Percentiles rank a stretch among this genome's conserved stretches.
phyloP scores from a whole-genome alignment of 1,140 invertebrate species.

The Hypothenemus hampei region DNA sequence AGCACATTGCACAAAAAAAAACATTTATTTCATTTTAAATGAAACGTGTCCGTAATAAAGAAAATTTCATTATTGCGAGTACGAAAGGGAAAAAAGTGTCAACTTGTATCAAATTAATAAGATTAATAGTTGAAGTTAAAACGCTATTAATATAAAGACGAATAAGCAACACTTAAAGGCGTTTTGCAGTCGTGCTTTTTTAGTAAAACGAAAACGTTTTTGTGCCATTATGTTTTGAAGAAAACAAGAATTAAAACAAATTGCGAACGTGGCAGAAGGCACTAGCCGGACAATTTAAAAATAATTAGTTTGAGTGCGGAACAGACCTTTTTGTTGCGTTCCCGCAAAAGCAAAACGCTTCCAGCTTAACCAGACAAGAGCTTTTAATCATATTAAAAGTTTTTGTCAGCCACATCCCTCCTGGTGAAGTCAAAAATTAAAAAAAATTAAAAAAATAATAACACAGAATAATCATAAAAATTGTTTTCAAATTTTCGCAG shows the following conservation, averaged over 20 bases:
- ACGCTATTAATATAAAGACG: conserved; percentile 20
- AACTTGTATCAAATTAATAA: conserved; percentile 9
- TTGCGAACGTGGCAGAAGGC: conserved; percentile 23
- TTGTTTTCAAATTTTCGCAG: no score
- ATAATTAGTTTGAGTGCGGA: conserved; percentile 25
- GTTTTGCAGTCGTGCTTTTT: conserved; percentile 1
- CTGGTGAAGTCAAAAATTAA: no score
- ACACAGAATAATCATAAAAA: no score
- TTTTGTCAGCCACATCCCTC: no score
- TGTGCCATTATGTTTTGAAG: conserved; percentile 16
- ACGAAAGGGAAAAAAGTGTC: no score
- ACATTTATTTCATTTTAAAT: no score
- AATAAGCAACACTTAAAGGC: conserved; percentile 10
- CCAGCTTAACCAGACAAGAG: conserved; percentile 12
- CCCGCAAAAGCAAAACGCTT: conserved; percentile 10
- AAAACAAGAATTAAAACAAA: conserved; percentile 25
- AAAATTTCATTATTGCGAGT: no score
- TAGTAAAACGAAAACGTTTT: conserved; percentile 9
- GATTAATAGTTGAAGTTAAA: conserved; percentile 16
- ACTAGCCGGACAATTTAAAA: conserved; percentile 25
- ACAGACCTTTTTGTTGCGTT: conserved; percentile 13
- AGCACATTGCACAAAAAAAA: no score
- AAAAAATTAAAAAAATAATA: no score
- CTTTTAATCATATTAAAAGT: conserved; percentile 26
- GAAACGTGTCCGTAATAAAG: no score